phyloP scores from a whole-genome alignment of 23 tunicate genomes.

The Ascidia mentula region DNA sequence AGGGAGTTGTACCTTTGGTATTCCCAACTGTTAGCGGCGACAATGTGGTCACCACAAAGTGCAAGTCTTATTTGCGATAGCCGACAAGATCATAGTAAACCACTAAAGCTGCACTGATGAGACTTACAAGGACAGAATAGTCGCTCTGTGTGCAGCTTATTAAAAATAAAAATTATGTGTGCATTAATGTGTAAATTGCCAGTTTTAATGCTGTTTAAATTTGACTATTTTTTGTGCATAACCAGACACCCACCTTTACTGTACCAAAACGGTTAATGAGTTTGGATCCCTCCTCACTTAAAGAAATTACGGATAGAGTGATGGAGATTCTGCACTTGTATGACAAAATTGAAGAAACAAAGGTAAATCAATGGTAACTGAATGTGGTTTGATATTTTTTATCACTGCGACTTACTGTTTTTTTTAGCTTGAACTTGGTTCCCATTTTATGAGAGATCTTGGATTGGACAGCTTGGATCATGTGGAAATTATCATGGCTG shows the following conservation, averaged over 20 bases:
- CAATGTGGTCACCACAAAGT: too few relatives aligned
- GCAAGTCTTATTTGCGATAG: too few relatives aligned
- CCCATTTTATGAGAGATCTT: constrained; percentile 80
- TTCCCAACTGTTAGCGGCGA: too few relatives aligned
- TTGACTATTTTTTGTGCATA: not conserved
- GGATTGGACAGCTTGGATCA: constrained; percentile 94
- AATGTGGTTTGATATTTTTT: not conserved
- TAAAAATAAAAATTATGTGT: too few relatives aligned
- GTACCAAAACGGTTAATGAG: constrained; percentile 53
- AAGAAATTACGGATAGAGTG: constrained; percentile 69
- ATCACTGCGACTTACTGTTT: not conserved
- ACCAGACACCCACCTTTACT: not conserved
- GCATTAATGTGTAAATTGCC: not conserved
- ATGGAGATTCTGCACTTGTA: constrained; percentile 52
- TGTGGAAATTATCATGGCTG: constrained; percentile 84
- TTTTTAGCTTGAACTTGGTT: constrained; percentile 48
- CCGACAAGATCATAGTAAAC: too few relatives aligned
- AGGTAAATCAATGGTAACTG: constrained; percentile 11
- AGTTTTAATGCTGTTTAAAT: not conserved
- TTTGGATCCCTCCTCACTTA: constrained; percentile 38
- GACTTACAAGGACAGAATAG: too few relatives aligned
- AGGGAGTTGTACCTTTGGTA: too few relatives aligned
- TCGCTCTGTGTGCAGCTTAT: too few relatives aligned
- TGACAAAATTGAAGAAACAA: constrained; percentile 83
- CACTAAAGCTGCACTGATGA: too few relatives aligned